Evolutionary conservation across 2,797 vertebrate genomes (phyloP).

Genomic region (Betta splendens): DNA sequence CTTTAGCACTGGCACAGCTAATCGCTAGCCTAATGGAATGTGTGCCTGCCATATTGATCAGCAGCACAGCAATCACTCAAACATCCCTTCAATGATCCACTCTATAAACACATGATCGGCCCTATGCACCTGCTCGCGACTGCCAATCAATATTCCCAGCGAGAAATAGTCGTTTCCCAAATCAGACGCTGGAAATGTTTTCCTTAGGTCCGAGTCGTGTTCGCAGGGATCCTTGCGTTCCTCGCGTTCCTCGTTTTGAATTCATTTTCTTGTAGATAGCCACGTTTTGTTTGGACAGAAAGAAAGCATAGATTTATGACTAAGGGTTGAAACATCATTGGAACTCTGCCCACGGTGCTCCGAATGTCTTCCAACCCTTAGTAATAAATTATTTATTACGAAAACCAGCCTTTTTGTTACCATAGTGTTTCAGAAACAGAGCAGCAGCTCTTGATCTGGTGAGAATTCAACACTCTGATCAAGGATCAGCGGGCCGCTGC

Average conservation of each 20-base stretch:
- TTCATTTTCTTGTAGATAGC: conserved; percentile 25
- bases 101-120: conserved; percentile 52
- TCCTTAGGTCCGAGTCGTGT: conserved; percentile 27
- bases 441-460: neutral
- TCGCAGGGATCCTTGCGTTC: conserved; percentile 25
- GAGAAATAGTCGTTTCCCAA: conserved; percentile 43
- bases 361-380: neutral
- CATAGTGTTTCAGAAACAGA: neutral
- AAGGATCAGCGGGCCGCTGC: conserved; percentile 5
- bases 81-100: conserved; percentile 59
- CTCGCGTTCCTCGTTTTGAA: conserved; percentile 15
- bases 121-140: conserved; percentile 45
- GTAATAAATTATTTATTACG: conserved; percentile 15
- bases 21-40: conserved; percentile 75
- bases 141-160: conserved; percentile 42
- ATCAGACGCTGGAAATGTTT: conserved; percentile 37
- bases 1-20: conserved; percentile 71
- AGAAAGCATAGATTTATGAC: neutral
- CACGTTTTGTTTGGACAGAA: conserved; percentile 17
- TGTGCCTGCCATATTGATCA: conserved; percentile 75
- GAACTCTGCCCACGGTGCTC: neutral
- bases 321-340: no score
- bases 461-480: conserved; percentile 9
- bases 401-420: neutral
- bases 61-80: conserved; percentile 58